A percentile compares a stretch with the other conserved stretches of the same genome.
Conservation (phyloP, 2,888 invertebrate genomes). For the Agonopterix arenella region DNA sequence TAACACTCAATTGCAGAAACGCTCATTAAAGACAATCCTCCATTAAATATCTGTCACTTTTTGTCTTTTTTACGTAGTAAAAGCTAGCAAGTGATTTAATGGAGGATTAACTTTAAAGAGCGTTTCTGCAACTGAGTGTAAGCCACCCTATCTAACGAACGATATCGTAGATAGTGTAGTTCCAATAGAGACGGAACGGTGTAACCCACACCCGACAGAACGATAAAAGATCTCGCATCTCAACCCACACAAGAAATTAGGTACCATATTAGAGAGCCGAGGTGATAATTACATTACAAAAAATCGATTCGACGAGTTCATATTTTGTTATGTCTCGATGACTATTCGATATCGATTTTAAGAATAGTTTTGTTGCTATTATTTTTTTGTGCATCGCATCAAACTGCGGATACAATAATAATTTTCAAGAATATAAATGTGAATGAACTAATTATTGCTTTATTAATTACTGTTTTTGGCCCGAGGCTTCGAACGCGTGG, state of each 20-base stretch:
- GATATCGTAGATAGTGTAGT: no score
- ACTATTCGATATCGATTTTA: slow-evolving; percentile 48
- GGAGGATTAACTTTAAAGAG: no score
- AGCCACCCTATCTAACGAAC: no score
- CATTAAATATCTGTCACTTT: no score
- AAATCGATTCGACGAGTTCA: slow-evolving; percentile 64
- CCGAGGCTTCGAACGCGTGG: no score
- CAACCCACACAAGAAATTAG: slow-evolving; percentile 72
- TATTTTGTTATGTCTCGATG: slow-evolving; percentile 58
- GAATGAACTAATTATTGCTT: slow-evolving; percentile 3
- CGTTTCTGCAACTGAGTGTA: no score
- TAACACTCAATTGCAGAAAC: no score
- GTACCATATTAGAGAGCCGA: slow-evolving; percentile 66
- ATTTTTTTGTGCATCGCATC: slow-evolving; percentile 24
- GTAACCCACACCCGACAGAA: slow-evolving; percentile 43
- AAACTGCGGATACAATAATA: slow-evolving; percentile 8
- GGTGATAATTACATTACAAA: slow-evolving; percentile 73
- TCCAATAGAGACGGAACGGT: slow-evolving; percentile 26
- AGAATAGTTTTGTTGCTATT: slow-evolving; percentile 22
- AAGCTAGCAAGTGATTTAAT: no score
- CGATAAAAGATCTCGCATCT: slow-evolving; percentile 58
- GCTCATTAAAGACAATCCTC: no score
- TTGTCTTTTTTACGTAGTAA: no score
- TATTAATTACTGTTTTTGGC: slow-evolving; percentile 1
- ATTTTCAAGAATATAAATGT: not conserved